phyloP scores from a whole-genome alignment of 2,888 invertebrate species.

The Drosophila setosimentum region DNA sequence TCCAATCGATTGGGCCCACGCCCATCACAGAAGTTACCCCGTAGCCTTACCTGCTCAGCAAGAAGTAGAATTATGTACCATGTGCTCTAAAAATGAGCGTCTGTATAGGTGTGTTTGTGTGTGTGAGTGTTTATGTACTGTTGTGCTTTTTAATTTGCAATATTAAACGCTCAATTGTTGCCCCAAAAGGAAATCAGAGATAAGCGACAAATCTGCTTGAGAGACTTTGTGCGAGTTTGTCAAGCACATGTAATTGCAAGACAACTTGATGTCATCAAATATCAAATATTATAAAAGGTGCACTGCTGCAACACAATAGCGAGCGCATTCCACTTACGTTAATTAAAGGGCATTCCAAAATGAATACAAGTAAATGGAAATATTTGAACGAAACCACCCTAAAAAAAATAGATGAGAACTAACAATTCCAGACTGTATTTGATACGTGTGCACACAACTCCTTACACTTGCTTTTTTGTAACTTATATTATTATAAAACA shows the following conservation, averaged over 20 bases:
- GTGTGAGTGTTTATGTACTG: conserved; percentile 8
- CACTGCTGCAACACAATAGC: conserved; percentile 21
- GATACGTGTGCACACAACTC: too few relatives aligned
- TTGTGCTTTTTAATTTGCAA: conserved; percentile 52
- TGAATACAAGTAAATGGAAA: not conserved
- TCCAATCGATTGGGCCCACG: conserved; percentile 52
- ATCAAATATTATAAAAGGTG: conserved; percentile 27
- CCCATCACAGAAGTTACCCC: conserved; percentile 23
- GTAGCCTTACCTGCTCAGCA: conserved; percentile 24
- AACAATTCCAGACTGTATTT: too few relatives aligned
- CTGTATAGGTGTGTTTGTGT: conserved; percentile 1
- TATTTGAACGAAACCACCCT: not conserved
- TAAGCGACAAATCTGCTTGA: conserved; percentile 24
- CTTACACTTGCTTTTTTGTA: too few relatives aligned
- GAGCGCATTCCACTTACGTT: conserved; percentile 26
- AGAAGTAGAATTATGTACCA: conserved; percentile 42
- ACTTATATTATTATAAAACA: not conserved
- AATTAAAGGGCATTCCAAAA: conserved; percentile 33
- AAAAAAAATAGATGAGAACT: not conserved
- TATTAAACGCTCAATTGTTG: conserved; percentile 57
- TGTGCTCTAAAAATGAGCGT: conserved; percentile 16
- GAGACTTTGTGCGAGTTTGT: conserved; percentile 13
- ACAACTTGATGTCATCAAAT: conserved; percentile 33
- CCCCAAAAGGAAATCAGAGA: conserved; percentile 22
- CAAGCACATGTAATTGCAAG: conserved; percentile 20